phyloP scores from a whole-genome alignment of 2,113 vertebrate species.

The Hyaena hyaena region DNA sequence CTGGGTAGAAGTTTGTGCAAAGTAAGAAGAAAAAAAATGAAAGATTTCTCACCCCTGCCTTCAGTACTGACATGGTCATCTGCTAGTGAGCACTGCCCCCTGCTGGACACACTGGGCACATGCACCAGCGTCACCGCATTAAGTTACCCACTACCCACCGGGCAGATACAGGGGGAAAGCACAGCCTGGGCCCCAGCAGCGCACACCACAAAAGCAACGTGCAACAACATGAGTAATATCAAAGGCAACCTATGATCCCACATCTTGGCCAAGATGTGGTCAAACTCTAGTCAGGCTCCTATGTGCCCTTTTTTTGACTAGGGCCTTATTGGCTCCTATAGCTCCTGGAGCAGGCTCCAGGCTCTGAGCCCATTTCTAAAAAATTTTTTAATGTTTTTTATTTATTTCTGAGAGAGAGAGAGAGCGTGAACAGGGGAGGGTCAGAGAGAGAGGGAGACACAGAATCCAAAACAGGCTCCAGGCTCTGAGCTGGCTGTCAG shows the following conservation, averaged over 20 bases:
- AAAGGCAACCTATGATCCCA: background rate
- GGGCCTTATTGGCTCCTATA: background rate
- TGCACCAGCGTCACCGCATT: fast-evolving
- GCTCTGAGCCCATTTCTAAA: too few relatives aligned
- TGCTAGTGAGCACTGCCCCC: conserved; percentile 70
- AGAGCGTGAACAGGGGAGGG: too few relatives aligned
- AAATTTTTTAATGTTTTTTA: too few relatives aligned
- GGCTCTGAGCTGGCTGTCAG: too few relatives aligned
- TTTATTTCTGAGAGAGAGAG: too few relatives aligned
- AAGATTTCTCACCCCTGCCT: background rate
- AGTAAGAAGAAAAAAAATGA: background rate
- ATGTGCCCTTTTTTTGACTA: background rate
- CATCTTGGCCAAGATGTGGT: background rate
- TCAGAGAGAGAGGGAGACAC: too few relatives aligned
- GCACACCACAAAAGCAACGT: background rate
- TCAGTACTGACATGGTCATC: background rate
- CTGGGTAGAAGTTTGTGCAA: conserved; percentile 44
- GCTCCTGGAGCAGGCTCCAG: too few relatives aligned
- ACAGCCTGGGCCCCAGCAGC: background rate
- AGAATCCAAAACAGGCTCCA: too few relatives aligned
- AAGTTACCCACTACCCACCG: too few relatives aligned
- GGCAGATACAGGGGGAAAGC: background rate
- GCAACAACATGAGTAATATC: background rate
- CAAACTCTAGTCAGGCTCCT: background rate
- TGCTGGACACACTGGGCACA: conserved; percentile 69